Percentiles rank a stretch among this genome's conserved stretches.
Conservation (phyloP, 2,113 vertebrate genomes). For the Struthidea cinerea region DNA sequence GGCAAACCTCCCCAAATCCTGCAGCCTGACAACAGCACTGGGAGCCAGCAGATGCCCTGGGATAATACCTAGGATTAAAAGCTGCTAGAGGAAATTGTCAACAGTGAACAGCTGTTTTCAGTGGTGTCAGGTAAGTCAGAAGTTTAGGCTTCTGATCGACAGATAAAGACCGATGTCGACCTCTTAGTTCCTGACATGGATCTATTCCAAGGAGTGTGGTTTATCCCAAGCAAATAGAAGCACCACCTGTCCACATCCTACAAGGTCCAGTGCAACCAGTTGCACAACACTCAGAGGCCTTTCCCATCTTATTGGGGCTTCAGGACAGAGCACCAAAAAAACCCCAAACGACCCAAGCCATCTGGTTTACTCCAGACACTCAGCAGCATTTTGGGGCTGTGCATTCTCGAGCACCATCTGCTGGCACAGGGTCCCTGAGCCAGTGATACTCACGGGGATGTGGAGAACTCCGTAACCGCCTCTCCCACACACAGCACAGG, state of each 20-base stretch:
- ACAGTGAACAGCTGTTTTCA: not conserved
- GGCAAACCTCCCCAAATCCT: not conserved
- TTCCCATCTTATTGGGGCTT: not conserved
- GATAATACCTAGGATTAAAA: not conserved
- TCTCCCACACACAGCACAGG: fast-evolving
- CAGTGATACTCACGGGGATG: fast-evolving
- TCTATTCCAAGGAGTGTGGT: not conserved
- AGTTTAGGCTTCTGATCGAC: not conserved
- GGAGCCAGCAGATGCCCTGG: not conserved
- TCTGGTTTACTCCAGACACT: not conserved
- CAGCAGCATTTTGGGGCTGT: not conserved
- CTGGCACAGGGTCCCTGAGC: not conserved
- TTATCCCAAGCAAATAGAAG: not conserved
- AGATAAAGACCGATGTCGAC: not conserved
- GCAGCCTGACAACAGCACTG: not conserved
- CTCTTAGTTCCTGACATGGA: not conserved
- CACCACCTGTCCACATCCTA: not conserved
- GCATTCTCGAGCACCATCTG: not conserved
- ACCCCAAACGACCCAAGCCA: not conserved
- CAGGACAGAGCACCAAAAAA: not conserved
- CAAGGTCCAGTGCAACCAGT: not conserved
- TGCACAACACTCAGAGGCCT: not conserved
- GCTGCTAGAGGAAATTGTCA: not conserved
- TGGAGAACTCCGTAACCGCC: not conserved
- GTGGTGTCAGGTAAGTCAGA: not conserved